Evolutionary conservation across 2,888 invertebrate genomes (phyloP), one percentile per base, ranked within the genome.

Genomic region (Rhamnusium bicolor): DNA sequence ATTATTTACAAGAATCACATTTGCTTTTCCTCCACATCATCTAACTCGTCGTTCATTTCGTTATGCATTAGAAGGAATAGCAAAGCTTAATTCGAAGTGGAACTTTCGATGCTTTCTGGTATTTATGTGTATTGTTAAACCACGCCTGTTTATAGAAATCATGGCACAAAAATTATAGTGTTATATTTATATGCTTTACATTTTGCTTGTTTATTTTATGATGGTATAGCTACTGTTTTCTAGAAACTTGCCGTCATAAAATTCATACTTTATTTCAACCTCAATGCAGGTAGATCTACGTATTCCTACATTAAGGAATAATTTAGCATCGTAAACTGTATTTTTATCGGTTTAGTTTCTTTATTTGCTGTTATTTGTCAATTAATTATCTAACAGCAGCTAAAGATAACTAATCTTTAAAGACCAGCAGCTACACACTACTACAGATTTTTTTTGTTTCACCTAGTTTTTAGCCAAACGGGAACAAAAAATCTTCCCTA

Each of bases 121-220:
- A 51, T 40, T 40, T 29, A 32, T n/a, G 19, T 67, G 70, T 65
- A 74, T 76, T 74, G 73, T 74, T 69, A 56, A 74, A 78, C 76
- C 78, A 74, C 75, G 72, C 78, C 78, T 72, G 70, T 53, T 76
- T 76, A 73, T 71, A 73, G 76, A 76, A 78, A 78, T 75, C 75
- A 72, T 71, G 68, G 70, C 71, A 76, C 65, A 78, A 76, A 78
- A 78, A 78, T 73, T 69, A 68, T 72, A 56, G 40, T 56, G 72
- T 63, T 67, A 67, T 54, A 61, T 71, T 72, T 77, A 71, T 72
- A 69, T 72, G 61, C 68, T 65, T 71, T 77, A 73, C 72, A 75
- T 73, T 75, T 68, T 32, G 60, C 72, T 77, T 68, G 69, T 78
- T 72, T 75, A 78, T 74, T 75, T 77, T 77, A 77, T 70, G 75